A percentile compares a stretch with the other conserved stretches of the same genome.
Evolutionary conservation across 2,888 invertebrate species (phyloP).

Genomic region (Gonocerus acuteangulatus): DNA sequence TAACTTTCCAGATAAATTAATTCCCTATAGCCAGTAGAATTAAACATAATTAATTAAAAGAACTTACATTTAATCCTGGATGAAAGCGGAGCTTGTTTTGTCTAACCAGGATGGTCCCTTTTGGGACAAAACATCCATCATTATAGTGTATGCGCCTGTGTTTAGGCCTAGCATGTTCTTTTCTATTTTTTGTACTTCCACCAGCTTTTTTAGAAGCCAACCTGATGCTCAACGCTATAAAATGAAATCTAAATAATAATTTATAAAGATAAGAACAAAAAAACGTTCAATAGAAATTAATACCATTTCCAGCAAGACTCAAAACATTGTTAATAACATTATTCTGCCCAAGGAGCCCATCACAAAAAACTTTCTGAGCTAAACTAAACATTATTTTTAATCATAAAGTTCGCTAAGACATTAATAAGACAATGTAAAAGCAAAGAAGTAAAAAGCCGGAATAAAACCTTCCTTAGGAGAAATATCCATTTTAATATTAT

Average conservation of each 20-base stretch:
- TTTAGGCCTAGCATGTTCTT: slow-evolving; percentile 61
- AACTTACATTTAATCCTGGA: slow-evolving; percentile 67
- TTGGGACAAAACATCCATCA: slow-evolving; percentile 58
- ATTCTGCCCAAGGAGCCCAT: background rate
- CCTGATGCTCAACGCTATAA: slow-evolving; percentile 26
- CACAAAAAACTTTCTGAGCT: background rate
- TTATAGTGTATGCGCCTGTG: slow-evolving; percentile 71
- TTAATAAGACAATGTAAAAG: no score
- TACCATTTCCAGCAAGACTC: slow-evolving; percentile 11
- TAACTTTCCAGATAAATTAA: no score
- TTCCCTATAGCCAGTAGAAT: no score
- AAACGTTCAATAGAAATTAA: background rate
- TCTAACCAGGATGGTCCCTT: slow-evolving; percentile 60
- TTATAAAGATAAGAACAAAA: no score
- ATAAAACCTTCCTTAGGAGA: no score
- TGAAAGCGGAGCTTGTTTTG: slow-evolving; percentile 66
- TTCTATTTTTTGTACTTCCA: slow-evolving; percentile 61
- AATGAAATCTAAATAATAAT: no score
- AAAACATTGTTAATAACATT: background rate
- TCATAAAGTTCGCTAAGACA: no score
- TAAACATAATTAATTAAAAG: no score
- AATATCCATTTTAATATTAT: no score
- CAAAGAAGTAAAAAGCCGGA: no score
- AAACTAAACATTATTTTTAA: background rate
- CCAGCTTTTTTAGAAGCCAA: slow-evolving; percentile 57